Evolutionary conservation across 2,113 vertebrate genomes (phyloP).

Genomic region (Crotalus horridus): DNA sequence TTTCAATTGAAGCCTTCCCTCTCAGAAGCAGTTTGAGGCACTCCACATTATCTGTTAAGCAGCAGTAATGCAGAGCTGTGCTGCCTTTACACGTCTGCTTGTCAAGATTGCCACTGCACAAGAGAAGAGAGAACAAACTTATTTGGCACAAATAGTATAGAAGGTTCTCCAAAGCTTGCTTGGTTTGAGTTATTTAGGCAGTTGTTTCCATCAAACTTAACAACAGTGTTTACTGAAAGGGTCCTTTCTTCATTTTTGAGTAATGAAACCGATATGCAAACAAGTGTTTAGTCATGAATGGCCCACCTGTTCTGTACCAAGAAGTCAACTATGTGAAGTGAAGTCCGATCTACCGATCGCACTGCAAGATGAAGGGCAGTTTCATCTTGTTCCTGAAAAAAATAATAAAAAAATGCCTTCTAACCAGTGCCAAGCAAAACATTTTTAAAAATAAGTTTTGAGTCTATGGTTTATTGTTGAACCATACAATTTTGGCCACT

Average conservation of each 20-base stretch:
- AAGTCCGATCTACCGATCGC: conserved; percentile 90
- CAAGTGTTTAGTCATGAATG: not conserved
- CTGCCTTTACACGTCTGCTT: conserved; percentile 87
- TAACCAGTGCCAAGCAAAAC: not conserved
- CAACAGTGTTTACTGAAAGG: not conserved
- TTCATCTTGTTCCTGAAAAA: conserved; percentile 88
- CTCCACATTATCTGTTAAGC: conserved; percentile 90
- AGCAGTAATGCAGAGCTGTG: conserved; percentile 95
- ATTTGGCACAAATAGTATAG: not conserved
- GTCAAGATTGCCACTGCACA: conserved; percentile 84
- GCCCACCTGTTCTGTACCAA: conserved; percentile 91
- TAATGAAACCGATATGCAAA: not conserved
- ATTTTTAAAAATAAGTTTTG: not conserved
- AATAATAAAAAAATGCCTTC: conserved; percentile 10
- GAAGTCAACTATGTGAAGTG: conserved; percentile 95
- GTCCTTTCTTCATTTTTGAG: not conserved
- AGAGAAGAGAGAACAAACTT: conserved; percentile 23
- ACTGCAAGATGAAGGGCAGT: conserved; percentile 93
- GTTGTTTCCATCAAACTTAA: conserved; percentile 1
- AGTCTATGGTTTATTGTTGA: not conserved
- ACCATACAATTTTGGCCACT: not conserved
- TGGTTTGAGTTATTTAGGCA: not conserved
- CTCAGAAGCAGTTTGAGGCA: conserved; percentile 94
- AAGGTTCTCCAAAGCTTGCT: not conserved
- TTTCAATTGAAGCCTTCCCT: conserved; percentile 86